phyloP scores from a whole-genome alignment of 2,113 vertebrate genomes.

The Girardinichthys multiradiatus region DNA sequence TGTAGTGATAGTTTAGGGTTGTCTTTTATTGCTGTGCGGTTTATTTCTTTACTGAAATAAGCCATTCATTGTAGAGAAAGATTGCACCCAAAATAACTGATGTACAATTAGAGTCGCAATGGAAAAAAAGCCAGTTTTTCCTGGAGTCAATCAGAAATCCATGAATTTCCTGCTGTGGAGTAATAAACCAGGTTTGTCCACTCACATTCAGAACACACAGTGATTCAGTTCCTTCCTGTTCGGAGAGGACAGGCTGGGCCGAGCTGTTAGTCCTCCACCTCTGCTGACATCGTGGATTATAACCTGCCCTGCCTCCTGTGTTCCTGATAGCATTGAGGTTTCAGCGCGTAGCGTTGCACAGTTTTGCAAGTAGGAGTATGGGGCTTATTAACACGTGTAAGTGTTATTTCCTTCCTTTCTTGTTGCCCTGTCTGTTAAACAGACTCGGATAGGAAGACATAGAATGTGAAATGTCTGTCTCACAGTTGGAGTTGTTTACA shows the following conservation, averaged over 20 bases:
- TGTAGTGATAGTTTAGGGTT: constrained; percentile 4
- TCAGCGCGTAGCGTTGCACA: not conserved
- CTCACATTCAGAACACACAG: constrained; percentile 38
- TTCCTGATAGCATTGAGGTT: not conserved
- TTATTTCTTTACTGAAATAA: not conserved
- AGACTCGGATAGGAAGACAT: too few relatives aligned
- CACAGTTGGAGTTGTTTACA: not conserved
- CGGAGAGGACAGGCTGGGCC: constrained; percentile 8
- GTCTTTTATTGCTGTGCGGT: not conserved
- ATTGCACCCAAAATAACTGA: not conserved
- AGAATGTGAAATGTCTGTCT: too few relatives aligned
- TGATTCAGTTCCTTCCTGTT: constrained; percentile 71
- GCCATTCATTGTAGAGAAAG: not conserved
- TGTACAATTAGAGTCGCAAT: not conserved
- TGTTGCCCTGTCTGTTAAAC: constrained; percentile 8
- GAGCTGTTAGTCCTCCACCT: constrained; percentile 46
- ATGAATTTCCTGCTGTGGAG: constrained; percentile 41
- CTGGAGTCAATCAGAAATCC: constrained; percentile 43
- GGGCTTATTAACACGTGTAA: constrained; percentile 12
- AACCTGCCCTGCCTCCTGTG: not conserved
- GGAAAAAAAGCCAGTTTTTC: not conserved
- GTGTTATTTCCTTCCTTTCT: constrained; percentile 1
- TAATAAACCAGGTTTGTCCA: constrained; percentile 27
- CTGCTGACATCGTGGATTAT: constrained; percentile 21
- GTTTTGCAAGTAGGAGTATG: constrained; percentile 1